A percentile compares a stretch with the other conserved stretches of the same genome.
These are phyloP conservation scores for Poecilia gillii DNA, from an alignment of 2,797 vertebrate species.

Conservation along the genomic window DNA sequence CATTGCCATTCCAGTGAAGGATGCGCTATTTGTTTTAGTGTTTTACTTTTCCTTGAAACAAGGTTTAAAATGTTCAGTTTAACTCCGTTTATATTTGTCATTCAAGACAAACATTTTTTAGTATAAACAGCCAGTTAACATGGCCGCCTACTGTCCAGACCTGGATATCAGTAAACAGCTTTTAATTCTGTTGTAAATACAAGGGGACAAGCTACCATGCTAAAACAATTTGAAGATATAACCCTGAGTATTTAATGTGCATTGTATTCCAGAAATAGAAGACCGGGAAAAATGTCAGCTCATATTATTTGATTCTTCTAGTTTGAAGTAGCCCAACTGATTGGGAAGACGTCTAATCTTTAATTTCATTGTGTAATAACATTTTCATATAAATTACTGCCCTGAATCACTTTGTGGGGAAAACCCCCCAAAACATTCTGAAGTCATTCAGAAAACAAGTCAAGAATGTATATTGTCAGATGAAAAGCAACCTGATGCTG, in stretches of 20 bases:
- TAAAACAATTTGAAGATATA: not conserved
- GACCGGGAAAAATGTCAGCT: not conserved
- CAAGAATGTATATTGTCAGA: not conserved
- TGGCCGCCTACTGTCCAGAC: not conserved
- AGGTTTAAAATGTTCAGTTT: not conserved
- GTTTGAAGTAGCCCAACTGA: not conserved
- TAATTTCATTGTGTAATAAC: not conserved
- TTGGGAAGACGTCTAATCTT: not conserved
- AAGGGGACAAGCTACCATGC: not conserved
- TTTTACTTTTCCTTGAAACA: not conserved
- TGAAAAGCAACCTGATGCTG: not conserved
- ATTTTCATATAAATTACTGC: not conserved
- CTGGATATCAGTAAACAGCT: not conserved
- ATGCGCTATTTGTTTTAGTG: not conserved
- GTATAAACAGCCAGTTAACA: not conserved
- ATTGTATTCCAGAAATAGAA: not conserved
- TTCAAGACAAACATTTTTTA: not conserved
- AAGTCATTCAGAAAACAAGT: not conserved
- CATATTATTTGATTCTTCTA: not conserved
- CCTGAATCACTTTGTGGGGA: not conserved
- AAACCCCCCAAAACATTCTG: not conserved
- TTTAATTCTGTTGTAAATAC: not conserved
- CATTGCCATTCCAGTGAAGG: not conserved
- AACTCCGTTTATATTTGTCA: not conserved
- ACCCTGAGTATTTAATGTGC: not conserved